Percentiles rank a stretch among this genome's conserved stretches.
Conservation (phyloP, 2,888 invertebrate genomes). For the Morpho deidamia region DNA sequence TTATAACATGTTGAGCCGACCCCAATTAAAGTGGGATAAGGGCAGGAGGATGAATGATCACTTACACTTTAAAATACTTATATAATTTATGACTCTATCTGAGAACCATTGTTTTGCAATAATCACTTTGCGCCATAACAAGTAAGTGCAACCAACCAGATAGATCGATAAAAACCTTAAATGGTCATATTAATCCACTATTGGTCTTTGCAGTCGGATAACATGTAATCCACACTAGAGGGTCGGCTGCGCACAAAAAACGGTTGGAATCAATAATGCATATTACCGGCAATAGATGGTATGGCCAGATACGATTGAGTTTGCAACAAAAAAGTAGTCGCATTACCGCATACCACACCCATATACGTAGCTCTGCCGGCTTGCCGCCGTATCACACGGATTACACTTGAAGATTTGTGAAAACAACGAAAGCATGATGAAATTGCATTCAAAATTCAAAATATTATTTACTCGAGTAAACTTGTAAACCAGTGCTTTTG, state of each 20-base stretch:
- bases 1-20: too few relatives aligned
- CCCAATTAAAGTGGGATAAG: too few relatives aligned
- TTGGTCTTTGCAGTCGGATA: background rate
- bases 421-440: too few relatives aligned
- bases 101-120: too few relatives aligned
- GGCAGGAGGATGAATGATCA: too few relatives aligned
- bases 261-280: conserved; percentile 23
- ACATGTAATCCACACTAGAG: conserved; percentile 11
- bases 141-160: background rate
- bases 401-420: too few relatives aligned
- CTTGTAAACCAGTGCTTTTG: too few relatives aligned
- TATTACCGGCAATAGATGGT: conserved; percentile 24
- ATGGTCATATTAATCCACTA: conserved; percentile 1
- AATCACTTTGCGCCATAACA: too few relatives aligned
- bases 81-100: too few relatives aligned
- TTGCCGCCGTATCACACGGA: background rate
- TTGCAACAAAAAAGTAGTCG: conserved; percentile 10
- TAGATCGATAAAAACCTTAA: conserved; percentile 15
- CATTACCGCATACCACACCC: conserved; percentile 17
- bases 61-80: too few relatives aligned
- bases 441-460: too few relatives aligned
- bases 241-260: conserved; percentile 17
- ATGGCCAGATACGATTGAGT: conserved; percentile 15
- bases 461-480: too few relatives aligned
- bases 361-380: background rate